Evolutionary conservation across 2,797 vertebrate species (phyloP), one percentile per base, ranked within the genome.

Genomic region (Acridotheres tristis): DNA sequence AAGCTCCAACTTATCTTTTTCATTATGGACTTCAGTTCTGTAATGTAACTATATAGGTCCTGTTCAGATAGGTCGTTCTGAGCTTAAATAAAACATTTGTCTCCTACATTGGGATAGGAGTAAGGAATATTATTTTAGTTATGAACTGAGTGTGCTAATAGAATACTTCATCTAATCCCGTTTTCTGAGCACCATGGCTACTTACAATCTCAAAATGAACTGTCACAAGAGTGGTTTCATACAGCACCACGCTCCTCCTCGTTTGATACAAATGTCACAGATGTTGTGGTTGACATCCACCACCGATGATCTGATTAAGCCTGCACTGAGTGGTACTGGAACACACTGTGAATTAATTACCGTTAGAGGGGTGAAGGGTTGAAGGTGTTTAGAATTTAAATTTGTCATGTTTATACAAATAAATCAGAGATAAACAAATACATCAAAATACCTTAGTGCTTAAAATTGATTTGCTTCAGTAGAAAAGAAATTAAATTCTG

Each of bases 111-210:
- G n/a, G 29, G 32, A 78, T 4, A 73, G 43, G 15, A 85, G 42
- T 26, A 82, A 88, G 67, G 12, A 84, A 67, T 76, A 82, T 85
- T 85, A 63, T 90, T 95, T 94, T 79, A 79, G 71, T 53, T 87
- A 62, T 36, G 77, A 73, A 76, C 92, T 71, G 82, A 67, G 59
- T 48, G 19, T 40, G 45, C 79, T 90, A 91, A 94, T 73, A 93
- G 30, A 79, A 92, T 53, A 74, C 67, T 89, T 94, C 38, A 77
- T 61, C 71, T 89, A 92, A 93, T 93, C 78, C 77, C 82, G 63
- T 80, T 95, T 93, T 54, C 65, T 43, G 30, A 94, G 78, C 74
- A 87, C 71, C 42, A 7, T 47, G 81, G 63, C 81, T 85, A 40
- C 84, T 85, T 55, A 54, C 3, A 82, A 2, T 40, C 67, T 87